Base-by-base conservation (phyloP, 2,113 vertebrate genomes). In the Athene cunicularia region DNA sequence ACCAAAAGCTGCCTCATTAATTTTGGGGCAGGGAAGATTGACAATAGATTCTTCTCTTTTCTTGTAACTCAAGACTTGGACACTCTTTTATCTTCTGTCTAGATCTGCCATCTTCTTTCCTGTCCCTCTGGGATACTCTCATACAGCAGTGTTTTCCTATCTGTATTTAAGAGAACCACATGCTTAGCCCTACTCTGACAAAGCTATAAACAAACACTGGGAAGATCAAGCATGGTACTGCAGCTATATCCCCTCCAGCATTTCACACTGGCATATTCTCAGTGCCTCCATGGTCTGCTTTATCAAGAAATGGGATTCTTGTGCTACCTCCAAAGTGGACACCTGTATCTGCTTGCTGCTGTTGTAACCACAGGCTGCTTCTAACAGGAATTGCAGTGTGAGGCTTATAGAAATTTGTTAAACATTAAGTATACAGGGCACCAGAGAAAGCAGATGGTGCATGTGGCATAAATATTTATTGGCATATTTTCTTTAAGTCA, bases 381-480 rank as follows among this genome's bases (percentile, higher is more conserved):
- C 56, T 56, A 62, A 75, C 35, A 66, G 30, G 35, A 90, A 41
- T 37, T 68, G 53, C 60, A 58, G 58, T 6, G 11, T 82, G 80
- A 94, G 37, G 72, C 73, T 93, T 18, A 5, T 5, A 93, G 86
- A 74, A 86, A 79, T 90, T 60, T 85, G 63, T 80, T 92, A 86
- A 95, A 79, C 55, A 15, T 75, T 52, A 90, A 86, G 39, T 89
- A 27, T 80, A 45, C 33, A 39, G 66, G 50, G 81, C 80, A 62
- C 45, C 5, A 3, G 90, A 92, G 75, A 80, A 71, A 95, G 85
- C 82, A 96, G 89, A 79, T 94, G 89, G 87, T 76, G 49, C 53
- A 41, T 68, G 66, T 83, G 75, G 59, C 89, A 96, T 95, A 95
- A 96, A 96, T 97, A 96, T 95, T 94, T 97, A 96, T 97, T 95